Conservation (phyloP, 2,113 vertebrate species). For the Delphinapterus leucas region DNA sequence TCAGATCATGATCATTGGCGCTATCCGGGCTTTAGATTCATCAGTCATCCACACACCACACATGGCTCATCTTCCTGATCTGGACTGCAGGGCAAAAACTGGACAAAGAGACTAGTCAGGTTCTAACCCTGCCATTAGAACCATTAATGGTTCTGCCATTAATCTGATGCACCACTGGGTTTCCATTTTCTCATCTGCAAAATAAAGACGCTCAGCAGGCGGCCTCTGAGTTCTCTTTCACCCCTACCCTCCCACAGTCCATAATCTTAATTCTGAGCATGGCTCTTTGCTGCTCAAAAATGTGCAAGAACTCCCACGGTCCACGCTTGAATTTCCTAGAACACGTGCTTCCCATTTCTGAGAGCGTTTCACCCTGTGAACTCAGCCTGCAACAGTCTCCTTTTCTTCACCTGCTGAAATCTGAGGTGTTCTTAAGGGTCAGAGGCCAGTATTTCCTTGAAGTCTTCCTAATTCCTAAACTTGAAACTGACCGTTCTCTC, state of each 20-base stretch:
- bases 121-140: neutral
- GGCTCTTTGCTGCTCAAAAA: neutral
- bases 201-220: neutral
- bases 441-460: neutral
- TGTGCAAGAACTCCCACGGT: neutral
- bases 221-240: neutral
- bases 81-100: neutral
- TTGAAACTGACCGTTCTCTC: neutral
- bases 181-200: neutral
- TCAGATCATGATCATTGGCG: neutral
- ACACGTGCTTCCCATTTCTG: neutral
- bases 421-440: neutral
- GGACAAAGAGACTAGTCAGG: neutral
- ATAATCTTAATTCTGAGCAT: neutral
- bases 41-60: neutral
- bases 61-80: neutral
- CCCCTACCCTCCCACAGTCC: neutral
- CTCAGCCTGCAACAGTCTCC: neutral
- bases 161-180: neutral
- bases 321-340: neutral
- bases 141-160: neutral
- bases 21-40: neutral
- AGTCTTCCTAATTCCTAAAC: neutral
- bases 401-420: neutral
- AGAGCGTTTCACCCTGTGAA: neutral